Evolutionary conservation across 2,113 vertebrate species (phyloP).

Genomic region (Pristiophorus japonicus): DNA sequence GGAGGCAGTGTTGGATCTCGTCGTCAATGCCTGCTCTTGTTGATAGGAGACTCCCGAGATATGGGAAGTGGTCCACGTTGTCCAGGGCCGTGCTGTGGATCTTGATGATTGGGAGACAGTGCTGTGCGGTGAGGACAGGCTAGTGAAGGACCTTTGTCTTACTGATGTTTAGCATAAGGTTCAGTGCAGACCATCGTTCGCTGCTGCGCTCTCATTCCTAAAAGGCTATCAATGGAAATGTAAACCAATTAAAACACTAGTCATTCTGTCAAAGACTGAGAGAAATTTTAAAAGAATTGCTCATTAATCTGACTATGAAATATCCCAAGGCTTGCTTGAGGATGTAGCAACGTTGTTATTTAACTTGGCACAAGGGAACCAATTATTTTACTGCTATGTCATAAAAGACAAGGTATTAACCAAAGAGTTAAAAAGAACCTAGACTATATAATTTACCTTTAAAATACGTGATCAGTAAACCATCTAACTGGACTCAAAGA

Average conservation of each 20-base stretch:
- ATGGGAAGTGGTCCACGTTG: no score
- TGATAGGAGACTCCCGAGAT: no score
- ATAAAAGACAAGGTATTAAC: neutral
- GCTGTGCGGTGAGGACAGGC: no score
- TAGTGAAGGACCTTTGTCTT: no score
- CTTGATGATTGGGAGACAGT: no score
- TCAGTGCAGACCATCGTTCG: neutral
- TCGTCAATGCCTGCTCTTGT: no score
- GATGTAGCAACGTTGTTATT: no score
- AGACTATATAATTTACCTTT: neutral
- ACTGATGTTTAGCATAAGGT: no score
- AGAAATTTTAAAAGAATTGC: neutral
- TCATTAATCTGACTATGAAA: neutral
- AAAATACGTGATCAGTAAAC: neutral
- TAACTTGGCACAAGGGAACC: neutral
- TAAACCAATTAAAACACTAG: neutral
- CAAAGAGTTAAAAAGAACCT: neutral
- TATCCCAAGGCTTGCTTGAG: no score
- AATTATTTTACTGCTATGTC: neutral
- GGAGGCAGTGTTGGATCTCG: no score
- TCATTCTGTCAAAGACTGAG: no score
- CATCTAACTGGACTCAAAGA: neutral
- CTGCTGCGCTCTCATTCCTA: neutral
- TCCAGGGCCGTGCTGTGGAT: no score
- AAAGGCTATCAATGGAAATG: neutral